These are phyloP conservation scores for Polydrusus cervinus DNA, from an alignment of 2,888 invertebrate genomes.

Conservation along the genomic window DNA sequence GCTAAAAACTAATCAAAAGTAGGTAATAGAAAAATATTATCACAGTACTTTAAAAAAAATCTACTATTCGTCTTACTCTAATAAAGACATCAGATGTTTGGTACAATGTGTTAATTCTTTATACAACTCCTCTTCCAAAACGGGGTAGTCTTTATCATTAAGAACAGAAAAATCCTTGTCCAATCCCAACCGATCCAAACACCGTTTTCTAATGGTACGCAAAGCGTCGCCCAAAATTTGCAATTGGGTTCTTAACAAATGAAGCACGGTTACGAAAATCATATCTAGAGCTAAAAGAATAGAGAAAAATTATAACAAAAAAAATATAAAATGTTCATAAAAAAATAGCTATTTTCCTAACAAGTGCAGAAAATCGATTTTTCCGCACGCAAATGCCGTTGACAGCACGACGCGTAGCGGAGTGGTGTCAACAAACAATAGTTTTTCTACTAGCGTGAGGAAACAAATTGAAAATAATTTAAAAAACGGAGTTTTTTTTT, in stretches of 20 bases:
- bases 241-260: conserved; percentile 59
- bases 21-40: background rate
- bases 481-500: too few relatives aligned
- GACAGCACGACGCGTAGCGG: too few relatives aligned
- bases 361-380: too few relatives aligned
- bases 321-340: too few relatives aligned
- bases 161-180: conserved; percentile 44
- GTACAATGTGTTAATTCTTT: conserved; percentile 58
- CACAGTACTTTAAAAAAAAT: too few relatives aligned
- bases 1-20: background rate
- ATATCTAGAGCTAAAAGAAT: conserved; percentile 58
- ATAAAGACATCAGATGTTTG: conserved; percentile 58
- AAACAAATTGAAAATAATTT: too few relatives aligned
- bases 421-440: too few relatives aligned
- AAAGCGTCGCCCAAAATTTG: conserved; percentile 59
- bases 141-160: conserved; percentile 51
- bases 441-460: too few relatives aligned
- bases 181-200: conserved; percentile 51
- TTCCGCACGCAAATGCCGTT: too few relatives aligned
- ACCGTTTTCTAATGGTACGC: conserved; percentile 55
- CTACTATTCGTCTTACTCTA: conserved; percentile 55
- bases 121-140: conserved; percentile 57
- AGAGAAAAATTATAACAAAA: background rate
- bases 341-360: too few relatives aligned
- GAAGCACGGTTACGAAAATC: conserved; percentile 58